Percentiles rank a stretch among this genome's conserved stretches.
These are phyloP conservation scores for Orchestia grillus DNA, from an alignment of 1,140 invertebrate species.

Conservation along the genomic window DNA sequence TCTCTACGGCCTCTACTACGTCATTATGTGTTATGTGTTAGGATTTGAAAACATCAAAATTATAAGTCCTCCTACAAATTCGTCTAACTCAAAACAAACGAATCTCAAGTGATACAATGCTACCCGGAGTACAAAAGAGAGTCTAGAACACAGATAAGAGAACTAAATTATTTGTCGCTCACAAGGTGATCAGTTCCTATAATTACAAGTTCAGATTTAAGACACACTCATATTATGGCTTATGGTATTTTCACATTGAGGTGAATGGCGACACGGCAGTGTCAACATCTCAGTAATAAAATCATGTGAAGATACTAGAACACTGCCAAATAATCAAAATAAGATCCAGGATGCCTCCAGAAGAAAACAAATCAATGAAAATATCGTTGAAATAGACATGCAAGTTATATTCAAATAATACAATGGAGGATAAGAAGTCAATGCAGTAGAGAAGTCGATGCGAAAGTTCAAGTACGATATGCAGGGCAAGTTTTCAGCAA, in stretches of 20 bases:
- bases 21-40: neutral
- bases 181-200: neutral
- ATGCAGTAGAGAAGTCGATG: neutral
- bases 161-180: neutral
- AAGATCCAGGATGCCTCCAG: neutral
- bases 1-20: neutral
- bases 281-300: neutral
- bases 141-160: neutral
- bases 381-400: neutral
- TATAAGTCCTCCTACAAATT: neutral
- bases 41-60: neutral
- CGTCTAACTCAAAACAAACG: neutral
- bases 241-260: neutral
- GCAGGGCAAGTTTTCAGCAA: neutral
- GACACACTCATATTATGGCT: neutral
- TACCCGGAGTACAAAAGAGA: neutral
- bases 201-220: neutral
- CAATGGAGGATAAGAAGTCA: neutral
- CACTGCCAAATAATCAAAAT: neutral
- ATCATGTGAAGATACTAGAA: neutral
- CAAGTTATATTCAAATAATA: neutral
- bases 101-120: neutral
- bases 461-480: neutral
- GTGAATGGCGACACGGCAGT: neutral
- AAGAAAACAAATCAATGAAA: neutral